phyloP scores from a whole-genome alignment of 2,113 vertebrate species.

The Lophura nycthemera region DNA sequence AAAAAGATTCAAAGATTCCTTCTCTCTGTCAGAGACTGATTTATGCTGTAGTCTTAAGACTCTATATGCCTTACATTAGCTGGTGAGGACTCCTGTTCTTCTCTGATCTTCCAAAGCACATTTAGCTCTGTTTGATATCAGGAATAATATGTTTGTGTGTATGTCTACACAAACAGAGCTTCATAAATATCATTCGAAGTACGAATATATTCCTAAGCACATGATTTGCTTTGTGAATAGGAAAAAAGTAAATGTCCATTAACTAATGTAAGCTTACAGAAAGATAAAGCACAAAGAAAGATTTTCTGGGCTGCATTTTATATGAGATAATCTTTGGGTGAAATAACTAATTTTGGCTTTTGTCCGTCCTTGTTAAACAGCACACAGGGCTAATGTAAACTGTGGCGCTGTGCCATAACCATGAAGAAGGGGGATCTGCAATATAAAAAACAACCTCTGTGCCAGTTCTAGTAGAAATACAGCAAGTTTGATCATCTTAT shows the following conservation, averaged over 20 bases:
- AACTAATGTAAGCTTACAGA: background rate
- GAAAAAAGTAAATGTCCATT: background rate
- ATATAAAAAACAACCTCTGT: background rate
- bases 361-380: background rate
- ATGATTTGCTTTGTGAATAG: background rate
- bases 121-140: background rate
- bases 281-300: background rate
- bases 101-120: background rate
- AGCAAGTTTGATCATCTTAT: background rate
- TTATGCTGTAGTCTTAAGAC: background rate
- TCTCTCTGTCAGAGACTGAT: background rate
- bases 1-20: background rate
- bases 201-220: background rate
- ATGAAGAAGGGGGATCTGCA: background rate
- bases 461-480: background rate
- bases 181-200: background rate
- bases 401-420: background rate
- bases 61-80: rapidly evolving
- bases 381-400: background rate
- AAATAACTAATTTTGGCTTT: background rate
- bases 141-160: background rate
- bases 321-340: background rate
- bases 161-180: rapidly evolving
- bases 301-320: background rate
- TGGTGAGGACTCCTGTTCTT: background rate